phyloP scores from a whole-genome alignment of 2,797 vertebrate genomes.

The Sebastes matsubarae region DNA sequence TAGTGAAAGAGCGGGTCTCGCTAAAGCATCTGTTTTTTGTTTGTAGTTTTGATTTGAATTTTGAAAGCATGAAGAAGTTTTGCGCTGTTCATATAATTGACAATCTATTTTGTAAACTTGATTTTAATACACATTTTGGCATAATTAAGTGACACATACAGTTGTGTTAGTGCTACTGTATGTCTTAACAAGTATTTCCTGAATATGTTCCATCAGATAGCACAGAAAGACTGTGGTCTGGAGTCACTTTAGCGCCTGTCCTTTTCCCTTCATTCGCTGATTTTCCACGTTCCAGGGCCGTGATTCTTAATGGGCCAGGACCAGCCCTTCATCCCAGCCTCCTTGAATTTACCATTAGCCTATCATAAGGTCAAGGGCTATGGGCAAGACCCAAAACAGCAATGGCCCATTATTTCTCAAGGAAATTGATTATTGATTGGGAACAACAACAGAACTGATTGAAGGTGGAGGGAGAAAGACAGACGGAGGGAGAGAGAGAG shows the following conservation, averaged over 20 bases:
- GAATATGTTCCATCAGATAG: not conserved
- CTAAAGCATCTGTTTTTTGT: not conserved
- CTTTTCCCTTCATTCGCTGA: slow-evolving; percentile 10
- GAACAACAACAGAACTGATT: slow-evolving; percentile 71
- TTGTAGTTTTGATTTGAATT: slow-evolving; percentile 37
- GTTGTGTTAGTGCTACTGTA: not conserved
- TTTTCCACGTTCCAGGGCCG: slow-evolving; percentile 53
- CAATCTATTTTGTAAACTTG: not conserved
- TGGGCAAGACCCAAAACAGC: slow-evolving; percentile 49
- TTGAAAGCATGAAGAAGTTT: slow-evolving; percentile 20
- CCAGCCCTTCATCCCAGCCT: slow-evolving; percentile 48
- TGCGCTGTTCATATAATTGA: slow-evolving; percentile 5
- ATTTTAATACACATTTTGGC: slow-evolving; percentile 4
- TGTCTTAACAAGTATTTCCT: not conserved
- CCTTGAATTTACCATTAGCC: slow-evolving; percentile 59
- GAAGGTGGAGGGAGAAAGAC: slow-evolving; percentile 35
- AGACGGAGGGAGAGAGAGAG: slow-evolving; percentile 5
- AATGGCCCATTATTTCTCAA: slow-evolving; percentile 62
- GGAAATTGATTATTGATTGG: slow-evolving; percentile 80
- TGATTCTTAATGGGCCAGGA: slow-evolving; percentile 45
- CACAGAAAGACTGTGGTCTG: not conserved
- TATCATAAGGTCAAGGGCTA: slow-evolving; percentile 62
- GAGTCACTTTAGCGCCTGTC: not conserved
- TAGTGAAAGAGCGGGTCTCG: not conserved
- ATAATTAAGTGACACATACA: not conserved